Evolutionary conservation across 2,113 vertebrate species (phyloP).

Genomic region (Sakesphorus luctuosus): DNA sequence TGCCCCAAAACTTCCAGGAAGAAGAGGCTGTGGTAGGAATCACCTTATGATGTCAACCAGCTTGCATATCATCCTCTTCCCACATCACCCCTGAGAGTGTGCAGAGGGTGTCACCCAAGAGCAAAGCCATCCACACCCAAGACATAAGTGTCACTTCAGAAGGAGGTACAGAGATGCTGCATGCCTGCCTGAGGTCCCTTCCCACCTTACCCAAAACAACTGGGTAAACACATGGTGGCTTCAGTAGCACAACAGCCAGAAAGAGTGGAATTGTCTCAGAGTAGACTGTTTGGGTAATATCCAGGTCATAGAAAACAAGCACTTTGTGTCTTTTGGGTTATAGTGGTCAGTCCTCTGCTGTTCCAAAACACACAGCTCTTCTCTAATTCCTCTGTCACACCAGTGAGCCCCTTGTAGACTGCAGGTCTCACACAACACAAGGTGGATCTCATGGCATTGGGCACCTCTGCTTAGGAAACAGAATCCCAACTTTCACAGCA

Average conservation of each 20-base stretch:
- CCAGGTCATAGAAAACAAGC: not conserved
- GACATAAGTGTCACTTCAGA: not conserved
- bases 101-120: not conserved
- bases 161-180: not conserved
- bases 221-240: not conserved
- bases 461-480: not conserved
- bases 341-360: not conserved
- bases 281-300: not conserved
- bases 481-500: not conserved
- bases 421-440: not conserved
- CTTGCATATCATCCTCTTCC: not conserved
- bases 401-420: rapidly evolving
- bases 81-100: not conserved
- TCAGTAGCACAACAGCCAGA: not conserved
- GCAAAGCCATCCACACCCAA: not conserved
- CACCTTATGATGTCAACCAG: not conserved
- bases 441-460: not conserved
- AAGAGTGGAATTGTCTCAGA: not conserved
- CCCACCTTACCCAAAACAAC: not conserved
- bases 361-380: not conserved
- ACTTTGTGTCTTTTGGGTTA: not conserved
- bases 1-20: not conserved
- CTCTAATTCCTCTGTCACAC: not conserved
- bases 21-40: not conserved
- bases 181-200: not conserved